phyloP scores from a whole-genome alignment of 2,113 vertebrate genomes.

The Crotalus helleri region DNA sequence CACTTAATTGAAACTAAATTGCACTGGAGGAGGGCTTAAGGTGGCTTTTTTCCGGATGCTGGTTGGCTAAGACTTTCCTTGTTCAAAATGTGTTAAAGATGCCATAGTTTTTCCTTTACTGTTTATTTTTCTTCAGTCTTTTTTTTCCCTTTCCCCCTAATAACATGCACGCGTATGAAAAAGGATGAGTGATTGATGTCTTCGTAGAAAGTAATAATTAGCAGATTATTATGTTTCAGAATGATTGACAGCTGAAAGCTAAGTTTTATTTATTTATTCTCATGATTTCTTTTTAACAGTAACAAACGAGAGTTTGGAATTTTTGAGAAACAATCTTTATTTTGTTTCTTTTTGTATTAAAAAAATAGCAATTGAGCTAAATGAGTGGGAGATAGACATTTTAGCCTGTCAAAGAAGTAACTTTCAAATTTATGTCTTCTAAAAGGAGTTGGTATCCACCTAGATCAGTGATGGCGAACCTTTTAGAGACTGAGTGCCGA shows the following conservation, averaged over 20 bases:
- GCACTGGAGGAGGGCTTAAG: background rate
- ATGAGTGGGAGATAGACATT: background rate
- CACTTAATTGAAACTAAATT: background rate
- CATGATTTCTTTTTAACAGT: background rate
- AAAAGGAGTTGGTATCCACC: background rate
- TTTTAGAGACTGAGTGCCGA: too few species aligned
- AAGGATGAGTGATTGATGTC: conserved; percentile 19
- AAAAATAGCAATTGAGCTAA: background rate
- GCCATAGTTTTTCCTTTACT: background rate
- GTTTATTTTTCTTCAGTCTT: background rate
- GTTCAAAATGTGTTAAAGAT: conserved; percentile 2
- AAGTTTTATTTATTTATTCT: conserved; percentile 9
- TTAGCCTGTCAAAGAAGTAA: background rate
- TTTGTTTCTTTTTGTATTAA: conserved; percentile 19
- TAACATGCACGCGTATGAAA: conserved; percentile 12
- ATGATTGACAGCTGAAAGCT: conserved; percentile 30
- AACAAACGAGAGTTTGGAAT: conserved; percentile 18
- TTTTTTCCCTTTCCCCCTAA: background rate
- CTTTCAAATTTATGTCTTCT: background rate
- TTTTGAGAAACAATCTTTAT: background rate
- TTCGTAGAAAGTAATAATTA: conserved; percentile 53
- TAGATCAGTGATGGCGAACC: background rate
- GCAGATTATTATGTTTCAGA: conserved; percentile 27
- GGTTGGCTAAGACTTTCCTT: conserved; percentile 13
- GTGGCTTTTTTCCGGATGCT: background rate